Base-by-base conservation (phyloP, 2,113 vertebrate genomes). In the Synchiropus splendidus region DNA sequence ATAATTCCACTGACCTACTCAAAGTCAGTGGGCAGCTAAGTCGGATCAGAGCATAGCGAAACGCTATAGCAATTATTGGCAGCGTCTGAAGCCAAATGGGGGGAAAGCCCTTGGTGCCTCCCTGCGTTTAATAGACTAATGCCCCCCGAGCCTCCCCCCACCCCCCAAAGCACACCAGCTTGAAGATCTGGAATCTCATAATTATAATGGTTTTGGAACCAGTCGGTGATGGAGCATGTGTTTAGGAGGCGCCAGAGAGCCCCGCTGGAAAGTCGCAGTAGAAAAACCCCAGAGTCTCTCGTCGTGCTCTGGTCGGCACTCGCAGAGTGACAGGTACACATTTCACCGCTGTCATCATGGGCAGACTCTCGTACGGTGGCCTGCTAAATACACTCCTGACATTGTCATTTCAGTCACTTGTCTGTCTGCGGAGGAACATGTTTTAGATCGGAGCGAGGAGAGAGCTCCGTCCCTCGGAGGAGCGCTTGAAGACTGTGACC, bases 31-130 rank as follows among this genome's bases (percentile, higher is more conserved):
- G 38, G 58, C 39, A 35, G 42, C 27, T 31, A 30, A 42, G 38
- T 31, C 37, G 42, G 34, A 35, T 34, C 27, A 55, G 14, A 12
- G 32, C 31, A 16, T 36, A 32, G 52, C 53, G 31, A 57, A 49
- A 58, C 51, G 51, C 46, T 44, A 38, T 13, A 48, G 64, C 36
- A 39, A 40, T 67, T 64, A 67, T 52, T 74, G 71, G 58, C 57
- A 18, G 44, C n/a, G n/a, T 44, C 40, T 38, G 55, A 48, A 54
- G 56, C 49, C 43, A 45, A 45, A 45, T 27, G 4, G 14, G n/a
- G 58, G 67, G 62, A 43, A 75, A 57, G 48, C 64, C 66, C 61
- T 9, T 13, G 1, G 14, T 36, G 13, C 44, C 17, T 27, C 51
- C 38, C 36, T 10, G 12, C 53, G 3, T 17, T 15, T 39, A 52